Conservation (phyloP, 2,888 invertebrate genomes). For the Pyralis farinalis region DNA sequence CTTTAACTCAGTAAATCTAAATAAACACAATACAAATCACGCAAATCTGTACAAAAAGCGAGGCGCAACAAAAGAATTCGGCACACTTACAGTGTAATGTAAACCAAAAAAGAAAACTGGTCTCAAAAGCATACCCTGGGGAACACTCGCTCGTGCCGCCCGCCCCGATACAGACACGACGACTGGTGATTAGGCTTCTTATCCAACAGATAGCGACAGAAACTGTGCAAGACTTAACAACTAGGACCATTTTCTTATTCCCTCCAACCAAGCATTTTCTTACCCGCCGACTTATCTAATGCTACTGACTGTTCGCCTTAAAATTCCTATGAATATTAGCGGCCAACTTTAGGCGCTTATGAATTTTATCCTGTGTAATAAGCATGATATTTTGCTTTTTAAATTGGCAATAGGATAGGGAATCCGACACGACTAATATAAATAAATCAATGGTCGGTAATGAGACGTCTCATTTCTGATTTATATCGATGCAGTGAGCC, state of each 20-base stretch:
- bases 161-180: slow-evolving; percentile 78
- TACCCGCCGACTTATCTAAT: slow-evolving; percentile 74
- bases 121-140: slow-evolving; percentile 77
- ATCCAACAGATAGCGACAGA: slow-evolving; percentile 79
- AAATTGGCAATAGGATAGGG: slow-evolving; percentile 16
- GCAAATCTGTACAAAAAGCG: slow-evolving; percentile 65
- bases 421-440: slow-evolving; percentile 20
- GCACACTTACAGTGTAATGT: slow-evolving; percentile 78
- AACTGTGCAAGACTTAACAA: slow-evolving; percentile 81
- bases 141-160: slow-evolving; percentile 65
- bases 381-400: slow-evolving; percentile 19
- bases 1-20: slow-evolving; percentile 27
- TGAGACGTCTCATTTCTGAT: slow-evolving; percentile 73
- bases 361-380: slow-evolving; percentile 40
- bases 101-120: slow-evolving; percentile 79
- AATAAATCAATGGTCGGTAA: slow-evolving; percentile 57
- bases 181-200: slow-evolving; percentile 80
- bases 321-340: slow-evolving; percentile 66
- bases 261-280: slow-evolving; percentile 74
- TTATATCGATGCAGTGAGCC: slow-evolving; percentile 52
- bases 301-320: slow-evolving; percentile 54
- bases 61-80: slow-evolving; percentile 75
- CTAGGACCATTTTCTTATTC: slow-evolving; percentile 80
- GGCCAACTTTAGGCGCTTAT: slow-evolving; percentile 54
- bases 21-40: slow-evolving; percentile 60